Evolutionary conservation across 2,113 vertebrate genomes (phyloP).

Genomic region (Tinamus guttatus): DNA sequence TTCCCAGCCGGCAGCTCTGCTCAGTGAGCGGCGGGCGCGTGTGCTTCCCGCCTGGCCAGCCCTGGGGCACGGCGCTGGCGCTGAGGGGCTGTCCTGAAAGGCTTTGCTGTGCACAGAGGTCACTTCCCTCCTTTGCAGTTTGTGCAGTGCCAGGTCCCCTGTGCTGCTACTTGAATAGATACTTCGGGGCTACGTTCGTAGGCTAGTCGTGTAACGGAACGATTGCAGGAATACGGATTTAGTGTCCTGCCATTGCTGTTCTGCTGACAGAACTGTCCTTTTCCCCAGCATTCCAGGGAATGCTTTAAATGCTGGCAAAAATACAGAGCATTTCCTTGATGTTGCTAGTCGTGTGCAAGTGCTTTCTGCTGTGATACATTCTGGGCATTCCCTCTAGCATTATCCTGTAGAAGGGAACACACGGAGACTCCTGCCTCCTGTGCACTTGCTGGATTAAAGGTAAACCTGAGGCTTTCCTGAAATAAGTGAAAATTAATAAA

Average conservation of each 20-base stretch:
- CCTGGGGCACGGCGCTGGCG: rapidly evolving
- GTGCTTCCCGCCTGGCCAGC: not conserved
- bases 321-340: not conserved
- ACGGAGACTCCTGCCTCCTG: not conserved
- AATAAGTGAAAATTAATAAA: not conserved
- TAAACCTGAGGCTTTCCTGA: not conserved
- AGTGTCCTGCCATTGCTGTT: not conserved
- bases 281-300: not conserved
- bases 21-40: not conserved
- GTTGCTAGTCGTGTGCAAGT: not conserved
- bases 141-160: not conserved
- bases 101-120: not conserved
- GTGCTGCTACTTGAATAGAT: not conserved
- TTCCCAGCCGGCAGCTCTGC: not conserved
- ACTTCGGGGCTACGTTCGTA: not conserved
- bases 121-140: not conserved
- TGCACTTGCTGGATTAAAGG: constrained; percentile 39
- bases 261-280: not conserved
- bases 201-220: not conserved
- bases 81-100: not conserved
- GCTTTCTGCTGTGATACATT: not conserved
- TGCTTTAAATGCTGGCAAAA: not conserved
- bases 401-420: not conserved
- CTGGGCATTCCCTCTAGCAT: not conserved
- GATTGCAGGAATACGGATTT: rapidly evolving